Base-by-base conservation (phyloP, 2,888 invertebrate genomes). In the Thyatira batis region DNA sequence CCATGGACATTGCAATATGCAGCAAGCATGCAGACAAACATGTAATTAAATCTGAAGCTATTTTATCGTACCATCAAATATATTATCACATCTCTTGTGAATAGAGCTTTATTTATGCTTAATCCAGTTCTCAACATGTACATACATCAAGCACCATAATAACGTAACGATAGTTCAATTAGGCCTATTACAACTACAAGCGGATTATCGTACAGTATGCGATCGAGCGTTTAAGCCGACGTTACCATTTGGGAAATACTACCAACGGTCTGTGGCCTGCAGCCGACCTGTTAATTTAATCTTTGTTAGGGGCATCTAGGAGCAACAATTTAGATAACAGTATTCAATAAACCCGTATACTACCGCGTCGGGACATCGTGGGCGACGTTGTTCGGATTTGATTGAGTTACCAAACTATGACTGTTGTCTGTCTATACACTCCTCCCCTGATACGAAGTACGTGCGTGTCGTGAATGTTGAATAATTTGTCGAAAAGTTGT, bases 231-330 rank as follows among this genome's bases (percentile, higher is more conserved):
- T 77, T 82, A 82, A 80, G 73, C 80, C 74, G 69, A 73, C 67
- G 68, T 72, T 76, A 73, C 77, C 82, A 77, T 81, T 81, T 77
- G 80, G 79, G 80, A 81, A 79, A 80, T 78, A 76, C 71, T 76
- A 76, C 72, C 79, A 77, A 63, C 59, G 57, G 71, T 73, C 69
- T 61, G 67, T 39, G 70, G 76, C 69, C 75, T 81, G 79, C 81
- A 84, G 71, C 76, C 76, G 78, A 82, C 82, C 85, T 85, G 84
- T 86, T 88, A 88, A 86, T 89, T 85, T 85, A 86, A 88, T 89
- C 85, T 87, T 86, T 84, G 83, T 80, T 74, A 71, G 76, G 79
- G 78, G 72, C 84, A 87, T 87, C 84, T 82, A 82, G 83, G 80
- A 78, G 80, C 81, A 80, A 78, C 84, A 84, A 86, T 85, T 85